phyloP scores from a whole-genome alignment of 2,113 vertebrate genomes.

The Micronycteris hirsuta region DNA sequence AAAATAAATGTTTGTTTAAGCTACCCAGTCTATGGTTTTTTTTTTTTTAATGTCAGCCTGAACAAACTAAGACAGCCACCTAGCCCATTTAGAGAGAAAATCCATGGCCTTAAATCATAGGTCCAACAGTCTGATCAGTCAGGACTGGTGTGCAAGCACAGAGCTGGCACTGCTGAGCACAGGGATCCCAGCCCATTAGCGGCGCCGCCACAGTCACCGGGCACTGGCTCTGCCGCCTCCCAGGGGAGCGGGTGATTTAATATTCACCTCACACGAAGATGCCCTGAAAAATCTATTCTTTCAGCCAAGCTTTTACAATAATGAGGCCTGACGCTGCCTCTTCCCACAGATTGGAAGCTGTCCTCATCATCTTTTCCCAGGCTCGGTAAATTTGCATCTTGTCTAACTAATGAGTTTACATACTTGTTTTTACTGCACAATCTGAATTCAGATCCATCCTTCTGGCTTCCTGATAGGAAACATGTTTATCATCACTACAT shows the following conservation, averaged over 20 bases:
- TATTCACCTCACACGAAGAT: neutral
- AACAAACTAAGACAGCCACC: neutral
- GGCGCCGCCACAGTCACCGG: neutral
- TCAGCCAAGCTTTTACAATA: neutral
- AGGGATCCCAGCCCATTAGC: neutral
- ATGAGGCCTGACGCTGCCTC: slow-evolving; percentile 68
- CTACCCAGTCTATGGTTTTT: neutral
- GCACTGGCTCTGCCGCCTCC: neutral
- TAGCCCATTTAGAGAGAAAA: neutral
- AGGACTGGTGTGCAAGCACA: neutral
- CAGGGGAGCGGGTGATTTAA: neutral
- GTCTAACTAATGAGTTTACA: slow-evolving; percentile 53
- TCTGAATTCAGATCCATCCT: slow-evolving; percentile 56
- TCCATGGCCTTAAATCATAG: neutral
- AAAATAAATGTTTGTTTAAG: neutral
- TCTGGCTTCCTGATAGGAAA: slow-evolving; percentile 48
- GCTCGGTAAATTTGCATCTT: slow-evolving; percentile 73
- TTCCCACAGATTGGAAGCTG: slow-evolving; percentile 71
- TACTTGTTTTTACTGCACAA: neutral
- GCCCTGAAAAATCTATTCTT: neutral
- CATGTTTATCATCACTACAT: slow-evolving; percentile 69
- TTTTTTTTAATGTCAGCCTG: neutral
- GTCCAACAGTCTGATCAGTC: neutral
- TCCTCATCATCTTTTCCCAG: slow-evolving; percentile 73
- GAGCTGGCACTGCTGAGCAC: neutral